Evolutionary conservation across 2,888 invertebrate genomes (phyloP), one percentile per base, ranked within the genome.

Genomic region (Bibio marci): DNA sequence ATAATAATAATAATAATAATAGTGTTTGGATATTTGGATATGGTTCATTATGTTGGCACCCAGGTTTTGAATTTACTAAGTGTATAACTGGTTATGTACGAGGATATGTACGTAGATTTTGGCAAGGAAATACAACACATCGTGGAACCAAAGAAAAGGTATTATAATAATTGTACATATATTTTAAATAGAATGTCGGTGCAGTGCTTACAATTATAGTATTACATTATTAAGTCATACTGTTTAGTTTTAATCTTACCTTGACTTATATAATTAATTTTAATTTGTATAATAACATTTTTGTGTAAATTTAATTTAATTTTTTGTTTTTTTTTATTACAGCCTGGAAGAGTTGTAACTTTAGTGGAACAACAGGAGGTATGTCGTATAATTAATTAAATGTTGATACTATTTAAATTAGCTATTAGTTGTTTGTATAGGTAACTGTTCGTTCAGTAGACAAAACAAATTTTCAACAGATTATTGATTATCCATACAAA

Each of bases 1-100:
- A n/a, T n/a, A n/a, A n/a, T n/a, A n/a, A n/a, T n/a, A n/a, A n/a
- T n/a, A n/a, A n/a, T n/a, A n/a, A n/a, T n/a, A n/a, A n/a, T n/a
- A 45, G 67, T 15, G 58, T 83, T 54, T 95, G 91, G 91, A 73
- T 95, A 19, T 95, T 94, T 55, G 95, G 92, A 1, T 95, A 95
- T 52, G 95, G 95, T 4, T 92, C 91, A 1, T 62, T 95, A 36
- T 86, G 92, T 62, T 95, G 94, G 94, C 76, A 85, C 62, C 88
- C 88, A 0, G 92, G 94, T 38, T 94, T 95, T 58, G 76, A 79
- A 38, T 90, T 77, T 56, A 70, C 75, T 50, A 73, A 76, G 52
- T 80, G 80, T 42, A 64, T 83, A 12, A 76, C 79, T 12, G 94
- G 95, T n/a, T 80, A 77, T 53, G 56, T 62, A 22, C 50, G 56